phyloP scores from a whole-genome alignment of 2,888 invertebrate genomes.

The Cerastoderma edule region DNA sequence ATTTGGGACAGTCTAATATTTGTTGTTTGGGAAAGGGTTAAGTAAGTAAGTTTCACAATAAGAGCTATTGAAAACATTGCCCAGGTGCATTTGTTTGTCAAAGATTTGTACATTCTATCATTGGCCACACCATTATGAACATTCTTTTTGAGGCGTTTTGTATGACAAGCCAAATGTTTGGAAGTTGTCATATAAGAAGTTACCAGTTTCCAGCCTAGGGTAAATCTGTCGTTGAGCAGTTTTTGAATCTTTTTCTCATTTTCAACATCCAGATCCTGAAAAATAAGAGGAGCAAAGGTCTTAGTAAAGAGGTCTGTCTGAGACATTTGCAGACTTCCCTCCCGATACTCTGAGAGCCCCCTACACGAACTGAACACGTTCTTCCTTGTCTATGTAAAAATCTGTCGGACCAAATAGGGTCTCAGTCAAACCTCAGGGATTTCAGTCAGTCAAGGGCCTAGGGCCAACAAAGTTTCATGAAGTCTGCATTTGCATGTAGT shows the following conservation, averaged over 20 bases:
- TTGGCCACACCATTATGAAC: too few species aligned
- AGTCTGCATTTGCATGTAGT: too few species aligned
- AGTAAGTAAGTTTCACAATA: too few species aligned
- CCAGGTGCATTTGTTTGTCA: too few species aligned
- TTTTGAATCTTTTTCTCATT: constrained; percentile 74
- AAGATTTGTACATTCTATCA: too few species aligned
- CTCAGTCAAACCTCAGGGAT: background rate
- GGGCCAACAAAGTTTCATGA: too few species aligned
- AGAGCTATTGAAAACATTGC: too few species aligned
- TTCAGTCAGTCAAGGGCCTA: background rate
- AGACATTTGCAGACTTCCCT: background rate
- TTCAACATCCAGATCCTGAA: constrained; percentile 69
- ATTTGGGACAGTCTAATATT: too few species aligned
- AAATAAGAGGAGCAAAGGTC: constrained; percentile 8
- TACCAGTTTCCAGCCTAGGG: constrained; percentile 72
- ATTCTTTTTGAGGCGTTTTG: too few species aligned
- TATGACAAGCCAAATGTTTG: too few species aligned
- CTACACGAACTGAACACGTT: background rate
- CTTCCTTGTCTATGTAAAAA: background rate
- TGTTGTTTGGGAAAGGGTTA: too few species aligned
- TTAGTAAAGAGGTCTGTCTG: background rate
- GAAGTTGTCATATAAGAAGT: background rate
- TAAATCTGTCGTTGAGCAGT: constrained; percentile 69
- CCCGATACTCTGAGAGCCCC: background rate
- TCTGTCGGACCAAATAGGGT: background rate